Evolutionary conservation across 2,113 vertebrate genomes (phyloP).

Genomic region (Clarias batrachus): DNA sequence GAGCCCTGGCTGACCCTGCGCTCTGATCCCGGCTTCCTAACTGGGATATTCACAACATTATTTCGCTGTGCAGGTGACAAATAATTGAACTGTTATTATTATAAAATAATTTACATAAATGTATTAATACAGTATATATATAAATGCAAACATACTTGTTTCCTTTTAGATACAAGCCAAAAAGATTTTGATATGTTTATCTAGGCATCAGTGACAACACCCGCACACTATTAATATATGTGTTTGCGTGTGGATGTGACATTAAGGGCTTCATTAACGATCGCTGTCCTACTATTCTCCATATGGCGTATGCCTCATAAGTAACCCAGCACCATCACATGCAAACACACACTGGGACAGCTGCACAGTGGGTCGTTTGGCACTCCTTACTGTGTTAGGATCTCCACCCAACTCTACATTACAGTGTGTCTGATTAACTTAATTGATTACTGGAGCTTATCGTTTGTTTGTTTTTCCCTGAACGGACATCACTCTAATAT

Average conservation of each 20-base stretch:
- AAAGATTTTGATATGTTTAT: neutral
- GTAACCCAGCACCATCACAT: constrained; percentile 55
- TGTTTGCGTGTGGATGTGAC: constrained; percentile 8
- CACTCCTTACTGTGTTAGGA: constrained; percentile 60
- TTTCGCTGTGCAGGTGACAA: no score
- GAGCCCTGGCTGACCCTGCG: no score
- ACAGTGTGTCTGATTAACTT: constrained; percentile 19
- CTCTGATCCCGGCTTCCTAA: no score
- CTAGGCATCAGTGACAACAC: neutral
- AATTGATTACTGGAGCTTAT: constrained; percentile 1
- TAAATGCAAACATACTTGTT: no score
- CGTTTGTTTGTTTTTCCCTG: neutral
- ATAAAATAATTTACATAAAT: no score
- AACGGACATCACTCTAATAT: neutral
- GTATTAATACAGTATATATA: no score
- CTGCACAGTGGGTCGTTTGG: constrained; percentile 52
- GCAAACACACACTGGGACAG: constrained; percentile 42
- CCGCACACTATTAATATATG: neutral
- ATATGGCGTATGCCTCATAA: constrained; percentile 65
- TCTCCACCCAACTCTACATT: constrained; percentile 28
- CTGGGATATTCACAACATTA: no score
- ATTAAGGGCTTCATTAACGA: constrained; percentile 51
- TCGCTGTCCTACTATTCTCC: constrained; percentile 44
- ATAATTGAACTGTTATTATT: no score
- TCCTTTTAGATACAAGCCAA: neutral